Conservation (phyloP, 2,797 vertebrate species). For the Orestias chungarensis region DNA sequence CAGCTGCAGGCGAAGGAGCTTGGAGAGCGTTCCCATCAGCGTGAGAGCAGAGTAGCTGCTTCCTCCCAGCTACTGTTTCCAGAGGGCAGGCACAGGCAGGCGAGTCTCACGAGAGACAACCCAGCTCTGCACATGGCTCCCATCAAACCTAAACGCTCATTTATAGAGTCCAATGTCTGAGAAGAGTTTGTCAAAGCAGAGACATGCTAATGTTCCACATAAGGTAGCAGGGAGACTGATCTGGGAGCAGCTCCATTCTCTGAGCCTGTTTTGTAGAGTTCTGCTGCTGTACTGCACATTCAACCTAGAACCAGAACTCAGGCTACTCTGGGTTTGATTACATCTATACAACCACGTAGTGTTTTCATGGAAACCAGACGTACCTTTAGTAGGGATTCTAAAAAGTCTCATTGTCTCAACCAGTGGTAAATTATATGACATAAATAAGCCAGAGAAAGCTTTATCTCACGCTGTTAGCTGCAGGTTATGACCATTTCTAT, state of each 20-base stretch:
- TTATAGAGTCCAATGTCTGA: constrained; percentile 97
- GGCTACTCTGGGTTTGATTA: constrained; percentile 72
- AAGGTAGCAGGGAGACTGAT: constrained; percentile 61
- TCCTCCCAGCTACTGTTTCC: constrained; percentile 79
- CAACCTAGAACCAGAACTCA: constrained; percentile 75
- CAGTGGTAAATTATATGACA: constrained; percentile 61
- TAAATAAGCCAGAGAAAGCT: constrained; percentile 63
- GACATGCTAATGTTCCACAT: constrained; percentile 45
- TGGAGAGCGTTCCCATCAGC: constrained; percentile 78
- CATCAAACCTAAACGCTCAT: constrained; percentile 95
- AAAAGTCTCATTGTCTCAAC: constrained; percentile 58
- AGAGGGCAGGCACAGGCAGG: constrained; percentile 79
- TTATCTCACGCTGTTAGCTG: constrained; percentile 68
- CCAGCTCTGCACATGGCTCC: constrained; percentile 82
- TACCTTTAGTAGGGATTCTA: constrained; percentile 61
- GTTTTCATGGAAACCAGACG: constrained; percentile 62
- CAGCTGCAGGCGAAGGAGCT: constrained; percentile 76
- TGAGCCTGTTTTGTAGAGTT: constrained; percentile 69
- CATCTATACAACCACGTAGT: constrained; percentile 63
- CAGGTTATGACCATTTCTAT: constrained; percentile 71
- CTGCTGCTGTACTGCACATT: constrained; percentile 71
- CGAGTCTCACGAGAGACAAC: constrained; percentile 82
- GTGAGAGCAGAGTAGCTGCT: constrained; percentile 69
- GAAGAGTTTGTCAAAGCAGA: constrained; percentile 53
- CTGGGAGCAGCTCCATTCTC: constrained; percentile 47